phyloP scores from a whole-genome alignment of 2,113 vertebrate genomes.

The Lepus americanus region DNA sequence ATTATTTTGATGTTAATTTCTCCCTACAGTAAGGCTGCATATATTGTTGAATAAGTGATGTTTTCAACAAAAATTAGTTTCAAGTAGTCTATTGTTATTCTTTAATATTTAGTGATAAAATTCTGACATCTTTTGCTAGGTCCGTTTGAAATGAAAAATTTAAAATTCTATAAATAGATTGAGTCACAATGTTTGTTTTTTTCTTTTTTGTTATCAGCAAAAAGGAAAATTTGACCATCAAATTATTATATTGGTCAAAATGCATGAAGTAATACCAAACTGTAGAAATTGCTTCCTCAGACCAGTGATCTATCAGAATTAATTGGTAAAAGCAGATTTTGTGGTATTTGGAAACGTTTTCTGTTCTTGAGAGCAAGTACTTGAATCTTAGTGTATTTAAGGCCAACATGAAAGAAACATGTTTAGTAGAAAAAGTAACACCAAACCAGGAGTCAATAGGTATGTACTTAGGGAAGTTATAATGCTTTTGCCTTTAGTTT shows the following conservation, averaged over 20 bases:
- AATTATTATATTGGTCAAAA: background rate
- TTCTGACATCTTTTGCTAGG: background rate
- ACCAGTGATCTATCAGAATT: background rate
- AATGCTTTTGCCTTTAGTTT: background rate
- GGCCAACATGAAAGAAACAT: background rate
- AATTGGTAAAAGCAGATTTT: conserved; percentile 2
- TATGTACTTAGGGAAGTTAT: background rate
- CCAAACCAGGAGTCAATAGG: background rate
- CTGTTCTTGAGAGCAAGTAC: background rate
- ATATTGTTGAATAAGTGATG: conserved; percentile 9
- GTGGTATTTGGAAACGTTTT: background rate
- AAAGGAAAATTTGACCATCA: background rate
- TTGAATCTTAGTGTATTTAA: background rate
- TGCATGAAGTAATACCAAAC: background rate
- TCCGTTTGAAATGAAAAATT: background rate
- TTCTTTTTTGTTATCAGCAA: conserved; percentile 13
- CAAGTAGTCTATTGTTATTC: conserved; percentile 7
- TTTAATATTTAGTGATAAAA: conserved; percentile 34
- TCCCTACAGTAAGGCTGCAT: background rate
- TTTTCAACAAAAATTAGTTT: background rate
- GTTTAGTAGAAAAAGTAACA: background rate
- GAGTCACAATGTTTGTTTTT: background rate
- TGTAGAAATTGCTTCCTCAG: background rate
- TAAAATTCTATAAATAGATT: conserved; percentile 24
- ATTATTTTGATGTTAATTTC: conserved; percentile 52